These are phyloP conservation scores for Mus spicilegus DNA, from an alignment of 2,113 vertebrate genomes.

Conservation along the genomic window DNA sequence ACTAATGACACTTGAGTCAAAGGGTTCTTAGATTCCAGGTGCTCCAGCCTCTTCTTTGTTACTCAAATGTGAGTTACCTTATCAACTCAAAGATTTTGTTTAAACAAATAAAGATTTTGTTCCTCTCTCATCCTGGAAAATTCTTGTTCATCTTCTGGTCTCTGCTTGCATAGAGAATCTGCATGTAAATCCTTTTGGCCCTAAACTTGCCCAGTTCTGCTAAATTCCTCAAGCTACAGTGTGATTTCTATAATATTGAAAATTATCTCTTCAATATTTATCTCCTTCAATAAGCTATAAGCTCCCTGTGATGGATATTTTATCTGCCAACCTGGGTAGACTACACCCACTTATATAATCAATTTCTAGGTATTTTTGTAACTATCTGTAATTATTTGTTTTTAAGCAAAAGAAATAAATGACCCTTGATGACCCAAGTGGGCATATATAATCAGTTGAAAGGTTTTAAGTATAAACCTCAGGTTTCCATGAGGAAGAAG, in stretches of 20 bases:
- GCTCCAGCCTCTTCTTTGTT: not conserved
- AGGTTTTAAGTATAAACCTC: not conserved
- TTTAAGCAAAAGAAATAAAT: not conserved
- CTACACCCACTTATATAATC: not conserved
- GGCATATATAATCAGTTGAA: not conserved
- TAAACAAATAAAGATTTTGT: not conserved
- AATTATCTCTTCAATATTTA: not conserved
- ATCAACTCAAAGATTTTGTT: not conserved
- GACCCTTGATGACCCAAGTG: not conserved
- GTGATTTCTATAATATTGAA: not conserved
- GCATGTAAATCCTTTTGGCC: not conserved
- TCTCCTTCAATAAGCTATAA: not conserved
- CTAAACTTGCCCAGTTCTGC: not conserved
- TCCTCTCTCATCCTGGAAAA: not conserved
- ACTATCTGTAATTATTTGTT: not conserved
- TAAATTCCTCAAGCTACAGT: not conserved
- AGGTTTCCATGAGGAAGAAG: not conserved
- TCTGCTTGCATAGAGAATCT: not conserved
- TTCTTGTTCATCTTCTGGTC: not conserved
- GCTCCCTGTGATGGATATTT: not conserved
- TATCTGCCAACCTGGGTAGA: not conserved
- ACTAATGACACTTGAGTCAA: not conserved
- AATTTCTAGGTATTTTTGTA: not conserved
- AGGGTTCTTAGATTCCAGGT: not conserved
- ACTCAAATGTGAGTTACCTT: not conserved